phyloP scores from a whole-genome alignment of 2,113 vertebrate species.

The Geococcyx californianus region DNA sequence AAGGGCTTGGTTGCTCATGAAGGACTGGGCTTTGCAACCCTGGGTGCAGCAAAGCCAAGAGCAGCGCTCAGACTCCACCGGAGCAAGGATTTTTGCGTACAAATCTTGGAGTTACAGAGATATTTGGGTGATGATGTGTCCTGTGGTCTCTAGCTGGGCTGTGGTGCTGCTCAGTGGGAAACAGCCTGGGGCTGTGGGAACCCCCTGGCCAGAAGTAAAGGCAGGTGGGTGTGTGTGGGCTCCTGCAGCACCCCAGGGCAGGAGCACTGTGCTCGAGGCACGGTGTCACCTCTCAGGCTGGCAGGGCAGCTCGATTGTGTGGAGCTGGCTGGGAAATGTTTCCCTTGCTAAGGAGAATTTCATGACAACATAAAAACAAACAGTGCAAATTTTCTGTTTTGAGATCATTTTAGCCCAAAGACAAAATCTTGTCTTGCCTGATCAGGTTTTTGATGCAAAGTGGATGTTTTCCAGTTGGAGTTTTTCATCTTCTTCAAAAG shows the following conservation, averaged over 20 bases:
- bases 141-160: neutral
- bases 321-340: neutral
- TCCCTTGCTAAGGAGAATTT: neutral
- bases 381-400: neutral
- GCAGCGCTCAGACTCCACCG: neutral
- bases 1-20: neutral
- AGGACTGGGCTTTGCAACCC: neutral
- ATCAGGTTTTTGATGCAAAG: neutral
- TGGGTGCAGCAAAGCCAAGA: neutral
- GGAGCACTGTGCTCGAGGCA: fast-evolving
- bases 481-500: neutral
- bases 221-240: neutral
- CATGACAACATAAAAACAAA: neutral
- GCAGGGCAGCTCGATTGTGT: neutral
- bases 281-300: neutral
- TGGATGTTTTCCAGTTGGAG: neutral
- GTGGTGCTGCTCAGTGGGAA: neutral
- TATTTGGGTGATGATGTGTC: neutral
- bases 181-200: neutral
- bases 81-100: neutral
- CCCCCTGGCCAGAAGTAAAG: neutral
- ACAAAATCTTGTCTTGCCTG: neutral
- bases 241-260: neutral
- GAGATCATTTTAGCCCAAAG: neutral
- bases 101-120: neutral